Base-by-base conservation (phyloP, 1,140 invertebrate species). In the Eufriesea mexicana region DNA sequence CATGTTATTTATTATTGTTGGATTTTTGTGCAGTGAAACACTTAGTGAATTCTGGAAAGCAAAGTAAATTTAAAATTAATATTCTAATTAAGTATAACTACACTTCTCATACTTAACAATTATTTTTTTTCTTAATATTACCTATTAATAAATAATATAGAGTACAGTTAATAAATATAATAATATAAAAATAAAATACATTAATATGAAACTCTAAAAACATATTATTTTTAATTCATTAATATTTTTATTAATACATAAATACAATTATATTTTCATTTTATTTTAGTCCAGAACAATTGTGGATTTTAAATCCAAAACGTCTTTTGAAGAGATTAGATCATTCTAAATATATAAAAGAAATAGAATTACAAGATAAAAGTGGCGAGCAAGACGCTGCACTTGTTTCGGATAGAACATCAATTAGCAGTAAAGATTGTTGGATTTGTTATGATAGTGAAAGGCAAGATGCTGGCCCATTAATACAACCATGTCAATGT, bases 371-470 rank as follows among this genome's bases (percentile, higher is more conserved):
- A 10, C 93, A 95, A 42, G 95, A 95, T 67, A 94, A 93, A 73
- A 87, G 73, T 2, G 84, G 83, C 42, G 80, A 88, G n/a, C 80
- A 90, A 9, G 91, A 93, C 18, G 79, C 89, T 5, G 87, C 90
- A 59, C 73, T 89, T 9, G 78, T 92, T 14, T 86, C 88, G 23
- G 92, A 94, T 64, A 85, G 85, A 42, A 66, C 86, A 14, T 93
- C 93, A 10, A 89, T 92, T 23, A 95, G 89, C 87, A 95, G 91
- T 62, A 93, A 94, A 71, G 98, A 98, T 91, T 99, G 98, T 94
- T 99, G 98, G 97, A 98, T 99, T 89, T 99, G 98, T 93, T 99
- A 98, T 90, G 98, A 99, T 93, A 95, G 94, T 75, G 96, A 98
- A 10, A 95, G 97, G 78, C 95, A 95, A 6, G 97, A 98, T 92